Conservation (phyloP, 1,140 invertebrate genomes). For the Neodiprion pinetum region DNA sequence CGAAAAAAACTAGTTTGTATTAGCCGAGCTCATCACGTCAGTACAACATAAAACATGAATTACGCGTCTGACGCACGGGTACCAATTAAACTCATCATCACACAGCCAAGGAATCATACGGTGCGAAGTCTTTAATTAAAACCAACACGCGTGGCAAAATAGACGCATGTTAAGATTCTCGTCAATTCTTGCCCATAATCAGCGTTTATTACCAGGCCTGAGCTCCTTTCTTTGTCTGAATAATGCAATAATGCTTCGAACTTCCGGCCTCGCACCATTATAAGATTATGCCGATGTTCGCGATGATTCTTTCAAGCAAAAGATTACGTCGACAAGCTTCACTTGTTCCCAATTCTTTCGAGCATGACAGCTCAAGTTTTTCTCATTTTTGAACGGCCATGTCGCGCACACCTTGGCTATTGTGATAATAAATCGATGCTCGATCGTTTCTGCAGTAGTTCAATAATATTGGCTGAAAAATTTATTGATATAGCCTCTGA, state of each 20-base stretch:
- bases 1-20: too few relatives aligned
- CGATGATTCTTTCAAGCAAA: neutral
- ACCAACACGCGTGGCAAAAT: too few relatives aligned
- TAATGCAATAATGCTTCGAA: neutral
- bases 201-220: neutral
- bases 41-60: too few relatives aligned
- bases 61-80: neutral
- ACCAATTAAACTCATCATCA: neutral
- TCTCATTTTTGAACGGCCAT: too few relatives aligned
- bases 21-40: too few relatives aligned
- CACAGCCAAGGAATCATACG: neutral
- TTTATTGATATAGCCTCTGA: too few relatives aligned
- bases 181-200: neutral
- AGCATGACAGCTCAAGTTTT: neutral
- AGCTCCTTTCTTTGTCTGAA: neutral
- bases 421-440: too few relatives aligned
- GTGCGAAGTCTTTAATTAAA: too few relatives aligned
- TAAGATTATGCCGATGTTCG: neutral
- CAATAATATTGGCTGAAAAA: too few relatives aligned
- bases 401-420: too few relatives aligned
- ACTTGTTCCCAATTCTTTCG: neutral
- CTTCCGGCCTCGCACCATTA: neutral
- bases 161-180: too few relatives aligned
- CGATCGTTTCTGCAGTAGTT: too few relatives aligned
- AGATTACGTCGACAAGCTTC: slow-evolving; percentile 7